Conservation (phyloP, 92 coral and sea anemone genomes). For the Zoanthus sociatus region DNA sequence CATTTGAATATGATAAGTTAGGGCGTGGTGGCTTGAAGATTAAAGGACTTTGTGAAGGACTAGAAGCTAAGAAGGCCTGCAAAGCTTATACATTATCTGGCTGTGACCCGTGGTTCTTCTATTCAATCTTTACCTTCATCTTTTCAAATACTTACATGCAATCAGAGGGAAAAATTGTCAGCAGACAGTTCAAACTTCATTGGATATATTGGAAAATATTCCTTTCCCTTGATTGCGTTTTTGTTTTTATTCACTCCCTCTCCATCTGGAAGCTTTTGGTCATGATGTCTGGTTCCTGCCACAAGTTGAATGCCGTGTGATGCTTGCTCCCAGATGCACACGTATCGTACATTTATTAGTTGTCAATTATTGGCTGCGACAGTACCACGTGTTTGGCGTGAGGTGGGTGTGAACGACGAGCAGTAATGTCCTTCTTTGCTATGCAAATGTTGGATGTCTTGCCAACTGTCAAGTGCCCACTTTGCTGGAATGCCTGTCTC, state of each 20-base stretch:
- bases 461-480: slow-evolving; percentile 61
- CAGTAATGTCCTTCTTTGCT: slow-evolving; percentile 49
- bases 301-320: slow-evolving; percentile 63
- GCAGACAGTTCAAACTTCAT: background rate
- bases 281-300: slow-evolving; percentile 94
- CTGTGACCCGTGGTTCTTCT: background rate
- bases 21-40: slow-evolving; percentile 50
- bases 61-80: slow-evolving; percentile 50
- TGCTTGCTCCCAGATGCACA: slow-evolving; percentile 76
- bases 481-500: slow-evolving; percentile 31
- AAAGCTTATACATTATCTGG: slow-evolving; percentile 46
- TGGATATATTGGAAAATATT: background rate
- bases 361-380: slow-evolving; percentile 21
- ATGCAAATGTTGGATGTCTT: slow-evolving; percentile 55
- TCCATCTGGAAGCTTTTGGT: slow-evolving; percentile 91
- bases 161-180: slow-evolving; percentile 14
- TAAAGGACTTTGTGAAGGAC: slow-evolving; percentile 54
- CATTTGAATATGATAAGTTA: slow-evolving; percentile 19
- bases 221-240: background rate
- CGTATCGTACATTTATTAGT: slow-evolving; percentile 23
- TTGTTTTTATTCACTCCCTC: slow-evolving; percentile 83
- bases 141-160: background rate
- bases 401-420: slow-evolving; percentile 42
- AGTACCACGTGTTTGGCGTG: slow-evolving; percentile 7
- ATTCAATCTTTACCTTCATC: background rate